phyloP scores from a whole-genome alignment of 2,797 vertebrate genomes.

The Allobates femoralis region DNA sequence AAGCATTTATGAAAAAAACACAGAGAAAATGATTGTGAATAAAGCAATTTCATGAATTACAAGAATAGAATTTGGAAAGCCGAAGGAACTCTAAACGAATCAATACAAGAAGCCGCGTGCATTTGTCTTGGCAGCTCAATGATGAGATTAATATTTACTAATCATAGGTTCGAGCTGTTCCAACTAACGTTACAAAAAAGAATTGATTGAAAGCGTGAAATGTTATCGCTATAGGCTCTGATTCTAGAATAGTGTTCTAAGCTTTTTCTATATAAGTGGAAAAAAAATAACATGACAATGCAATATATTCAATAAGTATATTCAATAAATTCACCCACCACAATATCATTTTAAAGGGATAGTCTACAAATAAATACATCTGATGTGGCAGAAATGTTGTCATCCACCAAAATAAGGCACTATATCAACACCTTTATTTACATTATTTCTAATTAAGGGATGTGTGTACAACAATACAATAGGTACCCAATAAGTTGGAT shows the following conservation, averaged over 20 bases:
- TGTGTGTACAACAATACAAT: too few species aligned
- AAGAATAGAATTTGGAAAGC: slow-evolving; percentile 21
- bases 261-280: neutral
- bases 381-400: neutral
- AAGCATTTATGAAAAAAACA: neutral
- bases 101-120: slow-evolving; percentile 21
- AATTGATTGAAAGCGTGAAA: slow-evolving; percentile 15
- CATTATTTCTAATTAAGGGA: too few species aligned
- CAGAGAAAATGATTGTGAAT: neutral
- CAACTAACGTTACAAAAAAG: slow-evolving; percentile 19
- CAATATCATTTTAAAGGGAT: neutral
- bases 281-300: neutral
- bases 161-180: slow-evolving; percentile 24
- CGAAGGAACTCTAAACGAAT: slow-evolving; percentile 28
- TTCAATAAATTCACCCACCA: neutral
- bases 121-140: slow-evolving; percentile 21
- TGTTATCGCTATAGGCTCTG: neutral
- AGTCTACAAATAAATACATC: neutral
- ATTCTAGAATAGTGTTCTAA: neutral
- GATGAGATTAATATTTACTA: slow-evolving; percentile 43
- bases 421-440: neutral
- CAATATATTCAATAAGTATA: neutral
- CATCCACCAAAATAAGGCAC: neutral
- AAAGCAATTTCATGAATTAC: slow-evolving; percentile 32
- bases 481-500: too few species aligned